Evolutionary conservation across 2,888 invertebrate species (phyloP).

Genomic region (Trissolcus japonicus): DNA sequence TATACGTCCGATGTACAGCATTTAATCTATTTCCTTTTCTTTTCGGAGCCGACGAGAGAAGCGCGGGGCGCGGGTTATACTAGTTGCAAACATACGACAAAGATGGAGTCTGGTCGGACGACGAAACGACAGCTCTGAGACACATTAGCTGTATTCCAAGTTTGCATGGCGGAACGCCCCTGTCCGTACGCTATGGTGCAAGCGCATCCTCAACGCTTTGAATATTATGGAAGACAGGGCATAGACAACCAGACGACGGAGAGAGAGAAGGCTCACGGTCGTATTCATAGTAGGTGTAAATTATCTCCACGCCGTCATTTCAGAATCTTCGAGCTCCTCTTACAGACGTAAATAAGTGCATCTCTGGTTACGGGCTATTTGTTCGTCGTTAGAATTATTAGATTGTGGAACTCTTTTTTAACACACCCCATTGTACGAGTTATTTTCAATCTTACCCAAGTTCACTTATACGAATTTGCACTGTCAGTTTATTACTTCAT

Average conservation of each 20-base stretch:
- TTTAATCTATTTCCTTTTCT: conserved; percentile 67
- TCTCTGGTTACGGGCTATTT: conserved; percentile 57
- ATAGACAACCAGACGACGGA: conserved; percentile 38
- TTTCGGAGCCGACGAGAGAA: conserved; percentile 51
- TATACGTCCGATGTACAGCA: conserved; percentile 59
- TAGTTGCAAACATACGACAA: conserved; percentile 45
- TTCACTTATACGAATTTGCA: no score
- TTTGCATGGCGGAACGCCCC: conserved; percentile 76
- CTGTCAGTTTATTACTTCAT: no score
- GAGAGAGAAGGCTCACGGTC: conserved; percentile 45
- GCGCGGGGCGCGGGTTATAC: conserved; percentile 32
- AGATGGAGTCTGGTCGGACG: conserved; percentile 53
- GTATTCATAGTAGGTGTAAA: conserved; percentile 62
- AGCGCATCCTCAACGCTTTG: conserved; percentile 57
- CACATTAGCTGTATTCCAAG: conserved; percentile 72
- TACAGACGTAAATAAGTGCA: conserved; percentile 51
- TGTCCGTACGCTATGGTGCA: conserved; percentile 62
- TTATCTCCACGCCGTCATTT: conserved; percentile 60
- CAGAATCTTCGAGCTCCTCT: conserved; percentile 41
- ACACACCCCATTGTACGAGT: no score
- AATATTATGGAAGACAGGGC: conserved; percentile 63
- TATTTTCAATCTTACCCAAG: no score
- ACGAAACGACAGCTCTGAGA: conserved; percentile 64
- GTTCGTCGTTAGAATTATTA: conserved; percentile 56
- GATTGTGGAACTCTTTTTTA: conserved; percentile 19